A percentile compares a stretch with the other conserved stretches of the same genome.
phyloP scores from a whole-genome alignment of 2,888 invertebrate species.

The Fragum fragum region DNA sequence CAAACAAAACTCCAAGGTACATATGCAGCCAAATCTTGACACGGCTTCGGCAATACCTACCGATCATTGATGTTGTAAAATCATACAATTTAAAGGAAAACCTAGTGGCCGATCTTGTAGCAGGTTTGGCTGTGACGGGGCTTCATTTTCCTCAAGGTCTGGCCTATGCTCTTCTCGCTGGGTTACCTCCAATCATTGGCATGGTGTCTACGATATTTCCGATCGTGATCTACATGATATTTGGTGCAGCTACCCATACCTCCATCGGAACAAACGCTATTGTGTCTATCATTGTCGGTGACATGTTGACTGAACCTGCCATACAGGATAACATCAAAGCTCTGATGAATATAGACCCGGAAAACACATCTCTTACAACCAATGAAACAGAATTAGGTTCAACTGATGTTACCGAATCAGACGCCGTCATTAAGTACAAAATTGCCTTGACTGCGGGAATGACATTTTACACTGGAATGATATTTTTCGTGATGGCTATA shows the following conservation, averaged over 20 bases:
- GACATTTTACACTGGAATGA: conserved; percentile 63
- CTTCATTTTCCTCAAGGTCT: conserved; percentile 81
- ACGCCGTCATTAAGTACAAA: conserved; percentile 65
- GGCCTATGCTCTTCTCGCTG: conserved; percentile 75
- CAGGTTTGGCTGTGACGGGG: conserved; percentile 78
- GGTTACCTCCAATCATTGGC: conserved; percentile 73
- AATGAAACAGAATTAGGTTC: background rate
- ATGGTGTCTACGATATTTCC: conserved; percentile 78
- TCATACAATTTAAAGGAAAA: conserved; percentile 69
- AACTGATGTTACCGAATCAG: background rate
- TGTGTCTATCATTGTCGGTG: conserved; percentile 77
- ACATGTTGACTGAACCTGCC: conserved; percentile 46
- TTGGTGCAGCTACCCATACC: conserved; percentile 73
- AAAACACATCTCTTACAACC: background rate
- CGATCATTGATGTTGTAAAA: conserved; percentile 58
- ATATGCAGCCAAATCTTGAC: background rate
- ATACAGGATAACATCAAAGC: conserved; percentile 40
- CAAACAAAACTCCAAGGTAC: conserved; percentile 28
- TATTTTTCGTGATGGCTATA: conserved; percentile 71
- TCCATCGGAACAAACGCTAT: conserved; percentile 79
- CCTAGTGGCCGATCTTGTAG: conserved; percentile 72
- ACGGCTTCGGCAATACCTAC: conserved; percentile 41
- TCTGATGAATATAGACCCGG: background rate
- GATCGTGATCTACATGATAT: conserved; percentile 74
- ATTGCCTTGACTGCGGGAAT: conserved; percentile 73